phyloP scores from a whole-genome alignment of 2,888 invertebrate species.

The Eupithecia inturbata region DNA sequence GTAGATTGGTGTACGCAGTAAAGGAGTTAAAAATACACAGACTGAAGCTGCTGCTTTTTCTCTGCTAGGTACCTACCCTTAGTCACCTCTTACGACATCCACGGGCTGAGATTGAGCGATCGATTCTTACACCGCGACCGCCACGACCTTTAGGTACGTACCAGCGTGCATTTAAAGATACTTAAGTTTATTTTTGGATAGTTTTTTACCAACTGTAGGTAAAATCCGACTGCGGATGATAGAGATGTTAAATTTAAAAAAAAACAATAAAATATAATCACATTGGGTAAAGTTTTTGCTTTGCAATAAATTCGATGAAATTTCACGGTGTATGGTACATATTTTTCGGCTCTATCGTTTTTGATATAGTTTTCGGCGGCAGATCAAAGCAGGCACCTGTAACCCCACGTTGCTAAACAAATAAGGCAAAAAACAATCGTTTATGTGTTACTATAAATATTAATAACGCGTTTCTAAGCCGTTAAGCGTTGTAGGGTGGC shows the following conservation, averaged over 20 bases:
- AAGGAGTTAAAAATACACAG: background rate
- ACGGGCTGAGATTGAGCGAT: background rate
- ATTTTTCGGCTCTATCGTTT: slow-evolving; percentile 53
- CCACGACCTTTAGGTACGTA: background rate
- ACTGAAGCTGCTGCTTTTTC: background rate
- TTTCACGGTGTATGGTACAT: slow-evolving; percentile 55
- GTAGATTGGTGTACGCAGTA: background rate
- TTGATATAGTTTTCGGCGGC: slow-evolving; percentile 61
- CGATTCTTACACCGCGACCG: background rate
- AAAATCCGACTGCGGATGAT: background rate
- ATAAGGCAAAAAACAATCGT: slow-evolving; percentile 69
- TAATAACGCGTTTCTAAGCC: slow-evolving; percentile 73
- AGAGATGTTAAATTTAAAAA: background rate
- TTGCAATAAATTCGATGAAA: slow-evolving; percentile 57
- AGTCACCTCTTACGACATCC: background rate
- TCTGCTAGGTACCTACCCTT: background rate
- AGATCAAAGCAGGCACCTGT: slow-evolving; percentile 75
- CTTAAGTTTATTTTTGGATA: too few relatives aligned
- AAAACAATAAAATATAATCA: slow-evolving; percentile 25
- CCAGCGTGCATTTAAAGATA: background rate
- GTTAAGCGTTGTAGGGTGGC: slow-evolving; percentile 67
- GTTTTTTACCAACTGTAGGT: background rate
- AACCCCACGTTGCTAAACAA: slow-evolving; percentile 75
- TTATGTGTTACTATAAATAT: slow-evolving; percentile 78
- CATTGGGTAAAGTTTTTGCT: slow-evolving; percentile 51